These are phyloP conservation scores for Notiomystis cincta DNA, from an alignment of 2,113 vertebrate genomes.

Conservation along the genomic window DNA sequence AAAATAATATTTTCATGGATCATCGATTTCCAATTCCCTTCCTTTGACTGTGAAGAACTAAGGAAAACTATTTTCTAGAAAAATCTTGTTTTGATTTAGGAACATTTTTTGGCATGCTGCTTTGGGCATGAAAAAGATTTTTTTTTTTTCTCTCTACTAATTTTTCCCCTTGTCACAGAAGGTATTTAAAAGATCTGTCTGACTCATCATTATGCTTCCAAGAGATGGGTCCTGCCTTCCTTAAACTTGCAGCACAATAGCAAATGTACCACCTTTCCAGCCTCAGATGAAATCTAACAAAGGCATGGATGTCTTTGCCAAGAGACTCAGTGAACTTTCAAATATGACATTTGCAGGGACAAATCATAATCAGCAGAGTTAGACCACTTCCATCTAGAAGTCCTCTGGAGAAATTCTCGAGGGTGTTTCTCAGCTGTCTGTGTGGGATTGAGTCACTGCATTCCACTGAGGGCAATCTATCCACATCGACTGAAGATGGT, in stretches of 20 bases:
- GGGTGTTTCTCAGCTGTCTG: not conserved
- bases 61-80: not conserved
- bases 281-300: not conserved
- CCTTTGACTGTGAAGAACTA: not conserved
- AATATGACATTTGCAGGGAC: slow-evolving; percentile 31
- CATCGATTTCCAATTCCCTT: not conserved
- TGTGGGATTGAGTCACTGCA: not conserved
- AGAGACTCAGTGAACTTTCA: slow-evolving; percentile 35
- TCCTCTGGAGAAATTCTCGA: not conserved
- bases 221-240: not conserved
- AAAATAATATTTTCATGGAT: slow-evolving; percentile 4
- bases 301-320: not conserved
- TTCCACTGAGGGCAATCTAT: not conserved
- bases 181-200: not conserved
- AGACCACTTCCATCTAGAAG: not conserved
- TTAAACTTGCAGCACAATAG: not conserved
- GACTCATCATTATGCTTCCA: not conserved
- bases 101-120: not conserved
- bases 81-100: not conserved
- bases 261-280: not conserved
- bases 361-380: not conserved
- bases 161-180: not conserved
- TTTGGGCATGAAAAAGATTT: not conserved
- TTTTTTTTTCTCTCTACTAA: not conserved
- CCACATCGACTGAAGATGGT: not conserved